phyloP scores from a whole-genome alignment of 1,140 invertebrate species.

The Bombyx mandarina region DNA sequence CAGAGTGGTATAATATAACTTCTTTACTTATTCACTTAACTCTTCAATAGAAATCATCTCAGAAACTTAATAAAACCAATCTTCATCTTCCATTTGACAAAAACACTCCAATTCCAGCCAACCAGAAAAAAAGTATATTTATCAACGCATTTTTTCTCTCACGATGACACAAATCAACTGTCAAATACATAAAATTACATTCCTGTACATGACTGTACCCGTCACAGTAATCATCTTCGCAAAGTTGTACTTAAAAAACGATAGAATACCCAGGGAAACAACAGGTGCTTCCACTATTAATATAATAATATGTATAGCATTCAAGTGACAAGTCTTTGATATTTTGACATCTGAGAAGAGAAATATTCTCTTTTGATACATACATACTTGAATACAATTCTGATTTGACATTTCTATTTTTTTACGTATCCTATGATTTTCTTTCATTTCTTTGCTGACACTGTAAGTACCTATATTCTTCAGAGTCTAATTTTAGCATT shows the following conservation, averaged over 20 bases:
- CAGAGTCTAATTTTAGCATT: too few species aligned
- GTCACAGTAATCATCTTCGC: conserved; percentile 27
- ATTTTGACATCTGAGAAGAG: conserved; percentile 17
- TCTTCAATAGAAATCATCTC: too few species aligned
- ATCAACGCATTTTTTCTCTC: not conserved
- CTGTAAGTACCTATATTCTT: too few species aligned
- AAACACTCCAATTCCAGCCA: not conserved
- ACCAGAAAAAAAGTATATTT: not conserved
- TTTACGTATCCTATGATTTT: too few species aligned
- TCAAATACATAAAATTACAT: not conserved
- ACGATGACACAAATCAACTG: too few species aligned
- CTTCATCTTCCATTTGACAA: not conserved
- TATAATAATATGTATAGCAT: conserved; percentile 15
- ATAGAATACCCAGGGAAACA: conserved; percentile 27
- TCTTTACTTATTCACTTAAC: too few species aligned
- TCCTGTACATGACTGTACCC: conserved; percentile 21
- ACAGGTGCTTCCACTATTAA: too few species aligned
- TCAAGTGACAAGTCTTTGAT: conserved; percentile 52
- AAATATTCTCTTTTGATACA: conserved; percentile 16
- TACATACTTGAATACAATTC: not conserved
- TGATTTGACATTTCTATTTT: not conserved
- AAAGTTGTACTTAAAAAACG: conserved; percentile 32
- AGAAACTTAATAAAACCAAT: not conserved
- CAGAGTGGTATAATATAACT: too few species aligned
- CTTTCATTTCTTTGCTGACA: not conserved